phyloP scores from a whole-genome alignment of 30 jellyfish, hydroid and myxozoan species.

The Aurelia sp. region DNA sequence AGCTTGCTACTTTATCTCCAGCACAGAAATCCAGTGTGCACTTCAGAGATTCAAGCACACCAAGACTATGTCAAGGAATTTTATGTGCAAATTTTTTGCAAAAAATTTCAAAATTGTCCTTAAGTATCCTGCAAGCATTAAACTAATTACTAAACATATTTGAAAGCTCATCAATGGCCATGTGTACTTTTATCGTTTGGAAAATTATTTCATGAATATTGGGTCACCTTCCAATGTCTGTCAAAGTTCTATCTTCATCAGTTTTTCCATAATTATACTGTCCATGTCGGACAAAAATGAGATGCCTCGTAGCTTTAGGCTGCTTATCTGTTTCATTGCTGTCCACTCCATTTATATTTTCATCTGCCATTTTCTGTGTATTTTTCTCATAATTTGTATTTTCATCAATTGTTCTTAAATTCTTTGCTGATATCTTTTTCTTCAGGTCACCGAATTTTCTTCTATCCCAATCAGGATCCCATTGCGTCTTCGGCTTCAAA shows the following conservation, averaged over 20 bases:
- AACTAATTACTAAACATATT: too few relatives aligned
- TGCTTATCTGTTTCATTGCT: neutral
- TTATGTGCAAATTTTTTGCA: too few relatives aligned
- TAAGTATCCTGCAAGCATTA: too few relatives aligned
- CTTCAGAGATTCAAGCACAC: too few relatives aligned
- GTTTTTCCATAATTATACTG: constrained; percentile 67
- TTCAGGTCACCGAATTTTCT: constrained; percentile 33
- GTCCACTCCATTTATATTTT: neutral
- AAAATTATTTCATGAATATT: neutral
- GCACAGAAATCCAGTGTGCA: too few relatives aligned
- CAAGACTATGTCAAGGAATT: too few relatives aligned
- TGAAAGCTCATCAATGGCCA: too few relatives aligned
- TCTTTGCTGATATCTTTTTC: constrained; percentile 5
- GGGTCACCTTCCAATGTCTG: constrained; percentile 93
- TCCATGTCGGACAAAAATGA: constrained; percentile 90
- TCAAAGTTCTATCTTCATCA: constrained; percentile 73
- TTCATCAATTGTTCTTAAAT: constrained; percentile 11
- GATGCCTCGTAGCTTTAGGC: constrained; percentile 90
- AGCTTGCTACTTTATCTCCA: too few relatives aligned
- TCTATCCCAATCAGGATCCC: constrained; percentile 92
- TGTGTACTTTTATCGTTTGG: too few relatives aligned
- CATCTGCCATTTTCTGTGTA: neutral
- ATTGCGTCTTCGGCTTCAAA: constrained; percentile 31
- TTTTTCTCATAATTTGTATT: neutral
- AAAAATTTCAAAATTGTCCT: too few relatives aligned